Conservation (phyloP, 2,113 vertebrate species). For the Eubucco bourcierii region DNA sequence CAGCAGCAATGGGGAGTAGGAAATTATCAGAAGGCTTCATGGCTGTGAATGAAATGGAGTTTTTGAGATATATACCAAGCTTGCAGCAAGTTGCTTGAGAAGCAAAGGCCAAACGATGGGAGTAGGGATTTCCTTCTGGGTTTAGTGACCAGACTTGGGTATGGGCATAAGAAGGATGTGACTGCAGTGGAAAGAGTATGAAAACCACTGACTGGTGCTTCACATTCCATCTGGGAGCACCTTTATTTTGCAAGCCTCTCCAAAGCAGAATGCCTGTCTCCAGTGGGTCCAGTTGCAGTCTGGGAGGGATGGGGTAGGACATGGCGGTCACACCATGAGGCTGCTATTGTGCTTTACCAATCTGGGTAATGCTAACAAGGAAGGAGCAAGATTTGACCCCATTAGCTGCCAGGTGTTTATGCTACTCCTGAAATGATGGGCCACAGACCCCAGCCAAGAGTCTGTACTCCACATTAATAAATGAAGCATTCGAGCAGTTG, state of each 20-base stretch:
- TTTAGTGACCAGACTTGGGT: background rate
- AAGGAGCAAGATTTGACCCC: background rate
- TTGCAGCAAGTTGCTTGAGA: background rate
- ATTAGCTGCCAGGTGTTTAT: constrained; percentile 29
- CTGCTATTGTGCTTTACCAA: background rate
- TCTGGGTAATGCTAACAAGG: background rate
- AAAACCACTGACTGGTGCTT: background rate
- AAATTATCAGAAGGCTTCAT: background rate
- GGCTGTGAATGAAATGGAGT: background rate
- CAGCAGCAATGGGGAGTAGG: background rate
- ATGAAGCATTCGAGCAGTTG: background rate
- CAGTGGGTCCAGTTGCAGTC: background rate
- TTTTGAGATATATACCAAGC: background rate
- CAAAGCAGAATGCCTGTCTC: background rate
- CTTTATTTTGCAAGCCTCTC: background rate
- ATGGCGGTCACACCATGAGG: background rate
- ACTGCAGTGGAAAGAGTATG: background rate
- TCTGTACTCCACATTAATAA: background rate
- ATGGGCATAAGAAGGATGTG: background rate
- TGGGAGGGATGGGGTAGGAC: background rate
- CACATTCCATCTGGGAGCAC: background rate
- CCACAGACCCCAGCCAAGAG: background rate
- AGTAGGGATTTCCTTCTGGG: background rate
- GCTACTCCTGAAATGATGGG: background rate
- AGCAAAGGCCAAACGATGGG: background rate